phyloP scores from a whole-genome alignment of 1,140 invertebrate species.

The Diachasma alloeum region DNA sequence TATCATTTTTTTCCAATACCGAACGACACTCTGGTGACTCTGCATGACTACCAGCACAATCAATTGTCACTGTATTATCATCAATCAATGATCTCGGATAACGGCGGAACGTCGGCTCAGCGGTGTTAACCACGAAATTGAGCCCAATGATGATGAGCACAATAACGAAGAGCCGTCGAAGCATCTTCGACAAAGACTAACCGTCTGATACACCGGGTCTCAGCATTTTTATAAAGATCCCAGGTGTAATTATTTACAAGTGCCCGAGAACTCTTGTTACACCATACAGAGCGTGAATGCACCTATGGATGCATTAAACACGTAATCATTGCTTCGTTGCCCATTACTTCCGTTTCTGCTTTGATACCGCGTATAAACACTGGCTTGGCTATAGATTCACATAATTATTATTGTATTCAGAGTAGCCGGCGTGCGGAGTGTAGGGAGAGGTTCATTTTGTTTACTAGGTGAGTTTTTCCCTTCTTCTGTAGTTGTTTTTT shows the following conservation, averaged over 20 bases:
- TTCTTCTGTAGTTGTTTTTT: conserved; percentile 6
- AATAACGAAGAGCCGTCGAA: conserved; percentile 47
- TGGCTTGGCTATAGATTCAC: not conserved
- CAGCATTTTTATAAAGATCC: conserved; percentile 56
- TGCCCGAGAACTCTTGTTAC: conserved; percentile 33
- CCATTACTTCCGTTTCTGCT: conserved; percentile 27
- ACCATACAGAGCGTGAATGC: conserved; percentile 65
- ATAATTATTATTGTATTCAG: conserved; percentile 1
- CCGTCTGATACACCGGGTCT: conserved; percentile 23
- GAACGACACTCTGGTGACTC: conserved; percentile 21
- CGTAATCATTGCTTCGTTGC: conserved; percentile 44
- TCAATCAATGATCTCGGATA: conserved; percentile 28
- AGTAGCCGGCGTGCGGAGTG: not conserved
- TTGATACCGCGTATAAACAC: not conserved
- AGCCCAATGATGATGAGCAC: conserved; percentile 38
- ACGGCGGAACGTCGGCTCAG: conserved; percentile 35
- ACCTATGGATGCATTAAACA: conserved; percentile 53
- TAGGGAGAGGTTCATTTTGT: not conserved
- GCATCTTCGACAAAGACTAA: conserved; percentile 59
- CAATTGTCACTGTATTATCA: conserved; percentile 14
- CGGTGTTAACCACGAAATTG: conserved; percentile 33
- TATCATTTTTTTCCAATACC: not conserved
- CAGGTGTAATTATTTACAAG: conserved; percentile 47
- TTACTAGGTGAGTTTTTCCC: not conserved
- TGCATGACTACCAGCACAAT: conserved; percentile 15